Evolutionary conservation across 2,797 vertebrate genomes (phyloP).

Genomic region (Centropyge bicolor): DNA sequence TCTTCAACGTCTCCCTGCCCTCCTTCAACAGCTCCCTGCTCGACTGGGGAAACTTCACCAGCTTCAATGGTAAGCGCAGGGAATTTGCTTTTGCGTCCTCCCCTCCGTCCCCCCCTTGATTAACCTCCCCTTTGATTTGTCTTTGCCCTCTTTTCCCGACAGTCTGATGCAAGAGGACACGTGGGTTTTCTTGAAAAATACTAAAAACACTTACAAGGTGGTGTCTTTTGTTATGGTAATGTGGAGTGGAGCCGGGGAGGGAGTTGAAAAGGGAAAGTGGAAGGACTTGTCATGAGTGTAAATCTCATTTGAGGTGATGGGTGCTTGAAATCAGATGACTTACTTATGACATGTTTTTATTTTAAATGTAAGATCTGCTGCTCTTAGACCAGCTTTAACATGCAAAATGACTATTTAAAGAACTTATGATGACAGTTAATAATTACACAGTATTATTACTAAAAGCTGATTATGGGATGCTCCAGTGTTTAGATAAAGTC

Average conservation of each 20-base stretch:
- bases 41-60: constrained; percentile 86
- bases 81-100: neutral
- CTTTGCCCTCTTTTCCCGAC: neutral
- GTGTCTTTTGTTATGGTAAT: constrained; percentile 54
- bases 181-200: constrained; percentile 20
- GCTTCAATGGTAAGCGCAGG: constrained; percentile 89
- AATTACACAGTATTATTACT: neutral
- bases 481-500: neutral
- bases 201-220: constrained; percentile 11
- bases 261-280: constrained; percentile 15
- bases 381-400: constrained; percentile 4
- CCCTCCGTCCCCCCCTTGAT: neutral
- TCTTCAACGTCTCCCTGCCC: constrained; percentile 86
- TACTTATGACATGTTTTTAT: neutral
- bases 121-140: neutral
- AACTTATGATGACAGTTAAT: neutral
- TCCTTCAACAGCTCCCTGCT: constrained; percentile 86
- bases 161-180: neutral
- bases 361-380: neutral
- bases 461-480: neutral
- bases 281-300: constrained; percentile 23
- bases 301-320: constrained; percentile 2
- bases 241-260: neutral
- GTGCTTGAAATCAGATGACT: neutral
- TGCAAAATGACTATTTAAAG: neutral